A percentile compares a stretch with the other conserved stretches of the same genome.
These are phyloP conservation scores for Blastomussa wellsi DNA, from an alignment of 92 coral and sea anemone species.

Conservation along the genomic window DNA sequence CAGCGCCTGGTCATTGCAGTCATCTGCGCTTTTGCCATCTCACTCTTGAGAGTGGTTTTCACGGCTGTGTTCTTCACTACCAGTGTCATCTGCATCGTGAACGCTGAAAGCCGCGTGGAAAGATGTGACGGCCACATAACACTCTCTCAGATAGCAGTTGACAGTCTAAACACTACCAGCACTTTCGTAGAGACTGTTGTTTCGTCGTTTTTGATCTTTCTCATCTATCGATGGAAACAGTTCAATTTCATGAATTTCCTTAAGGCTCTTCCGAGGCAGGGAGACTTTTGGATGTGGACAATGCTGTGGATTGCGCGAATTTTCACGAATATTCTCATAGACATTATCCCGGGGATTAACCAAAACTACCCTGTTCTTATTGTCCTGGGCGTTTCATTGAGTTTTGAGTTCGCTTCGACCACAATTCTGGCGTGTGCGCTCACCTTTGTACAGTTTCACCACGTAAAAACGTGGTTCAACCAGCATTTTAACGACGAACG, in stretches of 20 bases:
- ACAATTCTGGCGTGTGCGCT: constrained; percentile 28
- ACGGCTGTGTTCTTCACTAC: constrained; percentile 20
- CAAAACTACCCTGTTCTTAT: constrained; percentile 29
- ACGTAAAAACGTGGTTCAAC: constrained; percentile 16
- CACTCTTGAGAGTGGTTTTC: constrained; percentile 17
- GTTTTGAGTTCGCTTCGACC: constrained; percentile 27
- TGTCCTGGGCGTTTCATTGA: constrained; percentile 27
- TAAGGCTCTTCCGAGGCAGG: constrained; percentile 24
- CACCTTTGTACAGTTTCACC: background rate
- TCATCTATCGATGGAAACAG: constrained; percentile 30
- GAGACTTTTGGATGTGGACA: constrained; percentile 37
- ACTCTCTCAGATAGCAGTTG: constrained; percentile 26
- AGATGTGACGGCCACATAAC: constrained; percentile 27
- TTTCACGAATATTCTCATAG: constrained; percentile 26
- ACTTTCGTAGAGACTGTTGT: constrained; percentile 34
- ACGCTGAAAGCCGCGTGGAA: constrained; percentile 27
- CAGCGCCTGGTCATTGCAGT: constrained; percentile 6
- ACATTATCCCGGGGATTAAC: constrained; percentile 19
- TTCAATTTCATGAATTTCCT: constrained; percentile 21
- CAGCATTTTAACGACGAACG: constrained; percentile 14
- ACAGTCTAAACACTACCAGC: constrained; percentile 30
- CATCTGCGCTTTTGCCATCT: background rate
- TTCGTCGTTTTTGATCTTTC: constrained; percentile 28
- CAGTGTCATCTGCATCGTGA: constrained; percentile 25
- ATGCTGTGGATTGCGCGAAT: constrained; percentile 30